Evolutionary conservation across 2,888 invertebrate genomes (phyloP).

Genomic region (Coelopa pilipes): DNA sequence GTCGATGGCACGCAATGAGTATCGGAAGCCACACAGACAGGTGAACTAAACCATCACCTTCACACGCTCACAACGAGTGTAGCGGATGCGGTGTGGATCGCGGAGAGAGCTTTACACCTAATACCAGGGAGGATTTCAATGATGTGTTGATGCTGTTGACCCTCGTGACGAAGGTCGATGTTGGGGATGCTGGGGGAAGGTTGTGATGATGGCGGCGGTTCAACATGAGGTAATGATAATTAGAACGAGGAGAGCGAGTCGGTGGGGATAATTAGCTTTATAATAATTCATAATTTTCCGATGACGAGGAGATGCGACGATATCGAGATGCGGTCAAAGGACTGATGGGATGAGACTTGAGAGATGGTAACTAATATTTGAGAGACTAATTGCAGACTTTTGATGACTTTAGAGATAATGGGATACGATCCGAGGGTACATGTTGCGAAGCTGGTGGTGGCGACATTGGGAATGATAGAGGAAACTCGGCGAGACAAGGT

Average conservation of each 20-base stretch:
- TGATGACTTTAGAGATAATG: too few relatives aligned
- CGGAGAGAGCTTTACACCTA: conserved; percentile 13
- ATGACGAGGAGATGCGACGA: too few relatives aligned
- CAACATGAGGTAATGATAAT: neutral
- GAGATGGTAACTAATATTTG: too few relatives aligned
- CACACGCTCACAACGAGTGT: neutral
- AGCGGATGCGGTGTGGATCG: neutral
- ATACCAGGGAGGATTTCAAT: conserved; percentile 26
- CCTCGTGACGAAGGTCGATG: neutral
- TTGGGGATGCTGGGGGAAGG: neutral
- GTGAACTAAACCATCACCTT: neutral
- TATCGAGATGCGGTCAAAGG: too few relatives aligned
- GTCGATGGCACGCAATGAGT: neutral
- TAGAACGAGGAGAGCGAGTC: neutral
- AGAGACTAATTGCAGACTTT: too few relatives aligned
- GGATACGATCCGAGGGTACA: too few relatives aligned
- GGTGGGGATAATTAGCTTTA: neutral
- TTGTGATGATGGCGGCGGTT: conserved; percentile 2
- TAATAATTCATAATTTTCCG: too few relatives aligned
- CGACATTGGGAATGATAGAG: too few relatives aligned
- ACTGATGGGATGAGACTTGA: too few relatives aligned
- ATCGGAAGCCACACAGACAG: neutral
- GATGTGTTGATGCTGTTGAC: conserved; percentile 22
- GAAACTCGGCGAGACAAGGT: too few relatives aligned
- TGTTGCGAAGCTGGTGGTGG: too few relatives aligned